Percentiles rank a stretch among this genome's conserved stretches.
These are phyloP conservation scores for Eupithecia dodoneata DNA, from an alignment of 2,888 invertebrate genomes.

Conservation along the genomic window DNA sequence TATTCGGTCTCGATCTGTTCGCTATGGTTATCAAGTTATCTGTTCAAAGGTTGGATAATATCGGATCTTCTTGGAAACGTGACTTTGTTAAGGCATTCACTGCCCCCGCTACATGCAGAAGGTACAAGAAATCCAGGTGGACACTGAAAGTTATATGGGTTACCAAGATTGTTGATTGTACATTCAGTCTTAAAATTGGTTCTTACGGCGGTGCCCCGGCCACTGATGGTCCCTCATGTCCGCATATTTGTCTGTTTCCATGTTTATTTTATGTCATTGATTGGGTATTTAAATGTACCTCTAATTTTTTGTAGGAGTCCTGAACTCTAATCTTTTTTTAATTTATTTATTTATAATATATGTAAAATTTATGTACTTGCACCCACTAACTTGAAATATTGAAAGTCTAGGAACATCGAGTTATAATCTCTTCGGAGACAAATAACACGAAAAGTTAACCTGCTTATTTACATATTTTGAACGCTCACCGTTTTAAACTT, in stretches of 20 bases:
- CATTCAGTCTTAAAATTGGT: neutral
- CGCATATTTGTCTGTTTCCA: too few relatives aligned
- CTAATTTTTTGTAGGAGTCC: too few relatives aligned
- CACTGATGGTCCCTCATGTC: too few relatives aligned
- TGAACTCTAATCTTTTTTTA: too few relatives aligned
- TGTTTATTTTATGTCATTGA: too few relatives aligned
- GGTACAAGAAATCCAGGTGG: neutral
- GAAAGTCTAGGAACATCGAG: too few relatives aligned
- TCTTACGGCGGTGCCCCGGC: neutral
- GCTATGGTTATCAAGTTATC: slow-evolving; percentile 31
- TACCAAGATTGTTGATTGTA: neutral
- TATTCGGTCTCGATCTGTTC: slow-evolving; percentile 33
- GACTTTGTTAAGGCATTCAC: neutral
- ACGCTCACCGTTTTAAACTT: neutral
- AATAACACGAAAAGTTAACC: neutral
- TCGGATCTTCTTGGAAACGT: neutral
- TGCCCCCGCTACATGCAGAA: neutral
- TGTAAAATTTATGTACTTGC: neutral
- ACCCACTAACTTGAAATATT: neutral
- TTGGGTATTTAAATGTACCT: too few relatives aligned
- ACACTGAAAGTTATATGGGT: neutral
- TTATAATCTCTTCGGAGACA: neutral
- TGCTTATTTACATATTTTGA: neutral
- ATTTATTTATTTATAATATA: neutral
- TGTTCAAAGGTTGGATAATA: slow-evolving; percentile 21